Percentiles rank a stretch among this genome's conserved stretches.
phyloP scores from a whole-genome alignment of 1,140 invertebrate species.

The Pseudomyrmex cubaensis region DNA sequence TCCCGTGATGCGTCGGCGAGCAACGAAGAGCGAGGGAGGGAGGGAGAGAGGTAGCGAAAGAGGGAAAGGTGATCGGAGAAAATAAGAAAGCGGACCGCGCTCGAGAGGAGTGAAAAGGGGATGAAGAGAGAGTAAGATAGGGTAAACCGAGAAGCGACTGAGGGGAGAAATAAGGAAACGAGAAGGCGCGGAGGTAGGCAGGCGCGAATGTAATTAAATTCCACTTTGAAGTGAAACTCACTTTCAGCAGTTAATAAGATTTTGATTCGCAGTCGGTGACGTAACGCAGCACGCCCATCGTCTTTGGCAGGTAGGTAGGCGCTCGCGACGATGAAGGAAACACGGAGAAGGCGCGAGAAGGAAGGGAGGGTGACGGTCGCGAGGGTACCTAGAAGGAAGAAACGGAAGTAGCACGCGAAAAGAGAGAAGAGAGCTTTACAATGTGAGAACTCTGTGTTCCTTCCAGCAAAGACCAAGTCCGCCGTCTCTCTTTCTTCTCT shows the following conservation, averaged over 20 bases:
- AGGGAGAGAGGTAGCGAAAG: slow-evolving; percentile 13
- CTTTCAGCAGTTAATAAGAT: slow-evolving; percentile 83
- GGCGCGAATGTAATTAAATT: slow-evolving; percentile 82
- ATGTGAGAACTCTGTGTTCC: slow-evolving; percentile 47
- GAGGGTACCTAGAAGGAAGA: background rate
- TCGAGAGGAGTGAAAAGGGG: background rate
- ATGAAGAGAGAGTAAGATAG: slow-evolving; percentile 20
- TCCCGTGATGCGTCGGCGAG: slow-evolving; percentile 56
- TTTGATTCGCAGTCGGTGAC: slow-evolving; percentile 80
- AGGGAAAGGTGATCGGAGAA: slow-evolving; percentile 41
- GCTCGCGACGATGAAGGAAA: slow-evolving; percentile 41
- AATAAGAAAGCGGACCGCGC: slow-evolving; percentile 24
- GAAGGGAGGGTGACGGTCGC: background rate
- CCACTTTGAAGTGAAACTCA: slow-evolving; percentile 80
- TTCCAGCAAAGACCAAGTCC: slow-evolving; percentile 49
- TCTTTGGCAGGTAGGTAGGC: slow-evolving; percentile 59
- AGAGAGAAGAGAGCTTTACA: slow-evolving; percentile 49
- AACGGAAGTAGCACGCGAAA: slow-evolving; percentile 45
- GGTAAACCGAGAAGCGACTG: slow-evolving; percentile 43
- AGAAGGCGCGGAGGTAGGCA: slow-evolving; percentile 51
- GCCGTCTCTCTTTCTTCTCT: background rate
- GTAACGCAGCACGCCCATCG: slow-evolving; percentile 73
- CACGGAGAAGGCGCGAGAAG: background rate
- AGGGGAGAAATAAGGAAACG: slow-evolving; percentile 34
- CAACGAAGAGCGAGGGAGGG: background rate